Conservation (phyloP, 2,113 vertebrate species). For the Sander lucioperca region DNA sequence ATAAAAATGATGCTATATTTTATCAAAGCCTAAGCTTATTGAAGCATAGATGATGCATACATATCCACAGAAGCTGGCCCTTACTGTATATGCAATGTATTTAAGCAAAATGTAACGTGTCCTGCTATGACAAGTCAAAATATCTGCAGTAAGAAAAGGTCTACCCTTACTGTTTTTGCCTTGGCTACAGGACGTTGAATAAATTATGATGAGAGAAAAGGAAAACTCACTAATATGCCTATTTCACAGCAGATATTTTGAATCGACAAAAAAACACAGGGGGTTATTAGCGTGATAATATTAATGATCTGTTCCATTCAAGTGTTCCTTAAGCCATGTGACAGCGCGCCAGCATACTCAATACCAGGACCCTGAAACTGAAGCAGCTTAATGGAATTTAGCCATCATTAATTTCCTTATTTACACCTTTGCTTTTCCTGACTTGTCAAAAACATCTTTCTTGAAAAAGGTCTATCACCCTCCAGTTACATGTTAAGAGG, state of each 20-base stretch:
- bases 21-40: neutral
- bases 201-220: too few species aligned
- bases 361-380: neutral
- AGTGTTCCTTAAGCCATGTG: neutral
- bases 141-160: neutral
- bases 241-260: neutral
- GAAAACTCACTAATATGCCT: neutral
- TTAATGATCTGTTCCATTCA: neutral
- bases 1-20: neutral
- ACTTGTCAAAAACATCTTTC: too few species aligned
- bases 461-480: too few species aligned
- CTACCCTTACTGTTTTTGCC: neutral
- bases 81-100: neutral
- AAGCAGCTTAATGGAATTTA: too few species aligned
- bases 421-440: too few species aligned
- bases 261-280: neutral
- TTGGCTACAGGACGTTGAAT: neutral
- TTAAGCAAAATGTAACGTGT: neutral
- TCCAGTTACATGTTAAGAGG: neutral
- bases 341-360: neutral
- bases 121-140: neutral
- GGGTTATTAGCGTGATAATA: neutral
- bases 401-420: too few species aligned
- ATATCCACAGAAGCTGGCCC: too few species aligned
- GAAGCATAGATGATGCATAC: too few species aligned